Base-by-base conservation (phyloP, 2,113 vertebrate species). In the Perca schrenkii region DNA sequence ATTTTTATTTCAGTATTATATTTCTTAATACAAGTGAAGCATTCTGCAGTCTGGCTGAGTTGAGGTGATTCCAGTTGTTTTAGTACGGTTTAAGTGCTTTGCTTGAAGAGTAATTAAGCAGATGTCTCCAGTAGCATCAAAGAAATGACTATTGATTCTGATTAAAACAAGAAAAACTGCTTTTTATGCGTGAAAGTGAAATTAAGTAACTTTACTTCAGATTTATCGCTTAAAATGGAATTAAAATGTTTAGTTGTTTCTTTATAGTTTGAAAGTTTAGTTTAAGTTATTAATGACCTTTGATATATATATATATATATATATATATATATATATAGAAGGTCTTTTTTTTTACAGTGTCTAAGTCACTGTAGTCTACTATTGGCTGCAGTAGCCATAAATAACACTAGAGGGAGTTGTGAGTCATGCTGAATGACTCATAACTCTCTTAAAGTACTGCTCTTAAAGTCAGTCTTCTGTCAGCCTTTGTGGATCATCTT, bases 321-420 rank as follows among this genome's bases (percentile, higher is more conserved):
- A 6, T 34, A 6, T 34, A 34, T 34, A 34, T 34, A 34, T 34
- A 34, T 34, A 6, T 6, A 34, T 5, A 34, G n/a, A n/a, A 28
- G 28, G 28, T 28, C 28, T 11, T 36, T 3, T 22, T 15, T 52
- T 73, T 65, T 46, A 31, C 66, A 47, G 56, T 70, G 65, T 16
- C 16, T 10, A 34, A 15, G 31, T 46, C 19, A 31, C n/a, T 34
- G 7, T 16, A 10, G 40, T 2, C 40, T 40, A 8, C 14, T 62
- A 1, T n/a, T 46, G 52, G 3, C 36, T 81, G 88, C 77, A 85
- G 67, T 88, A 61, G 15, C 65, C n/a, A 14, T 11, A 50, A 43
- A 10, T 17, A 46, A 43, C 92, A 82, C 84, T 74, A 84, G 91
- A 79, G 75, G 87, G 87, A 62, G 74, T 34, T 64, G 17, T 82